Conservation (phyloP, 2,797 vertebrate genomes). For the Eulemur rubriventer region DNA sequence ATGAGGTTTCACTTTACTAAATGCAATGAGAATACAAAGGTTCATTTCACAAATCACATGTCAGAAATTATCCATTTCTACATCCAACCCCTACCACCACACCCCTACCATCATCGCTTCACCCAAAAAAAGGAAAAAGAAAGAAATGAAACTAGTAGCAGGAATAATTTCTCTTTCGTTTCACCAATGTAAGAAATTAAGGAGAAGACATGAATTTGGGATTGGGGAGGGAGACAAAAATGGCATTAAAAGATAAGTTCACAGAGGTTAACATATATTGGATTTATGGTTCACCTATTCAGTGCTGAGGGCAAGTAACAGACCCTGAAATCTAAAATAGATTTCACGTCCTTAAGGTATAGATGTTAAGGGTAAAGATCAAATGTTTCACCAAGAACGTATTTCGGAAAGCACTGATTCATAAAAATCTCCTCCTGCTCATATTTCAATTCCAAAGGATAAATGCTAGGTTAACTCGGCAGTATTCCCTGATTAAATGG, state of each 20-base stretch:
- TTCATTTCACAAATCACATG: not conserved
- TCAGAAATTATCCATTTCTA: slow-evolving; percentile 17
- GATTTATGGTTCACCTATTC: slow-evolving; percentile 60
- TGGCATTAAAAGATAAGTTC: slow-evolving; percentile 56
- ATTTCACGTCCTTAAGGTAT: slow-evolving; percentile 63
- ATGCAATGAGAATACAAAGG: not conserved
- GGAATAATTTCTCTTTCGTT: not conserved
- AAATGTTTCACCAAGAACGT: slow-evolving; percentile 44
- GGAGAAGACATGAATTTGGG: not conserved
- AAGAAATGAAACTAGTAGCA: not conserved
- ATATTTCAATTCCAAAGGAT: slow-evolving; percentile 47
- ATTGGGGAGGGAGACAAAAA: slow-evolving; percentile 1
- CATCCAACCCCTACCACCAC: not conserved
- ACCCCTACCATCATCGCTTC: not conserved
- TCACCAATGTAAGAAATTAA: slow-evolving; percentile 11
- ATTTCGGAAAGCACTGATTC: slow-evolving; percentile 53
- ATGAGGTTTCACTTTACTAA: not conserved
- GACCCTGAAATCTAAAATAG: slow-evolving; percentile 70
- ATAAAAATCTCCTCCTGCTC: slow-evolving; percentile 62
- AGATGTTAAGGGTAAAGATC: slow-evolving; percentile 59
- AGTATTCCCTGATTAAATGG: not conserved
- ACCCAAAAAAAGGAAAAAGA: not conserved
- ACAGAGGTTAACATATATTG: slow-evolving; percentile 59
- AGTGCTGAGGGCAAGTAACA: slow-evolving; percentile 62
- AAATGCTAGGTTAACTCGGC: slow-evolving; percentile 39